These are phyloP conservation scores for Eidolon dupreanum DNA, from an alignment of 2,797 vertebrate species.

Conservation along the genomic window DNA sequence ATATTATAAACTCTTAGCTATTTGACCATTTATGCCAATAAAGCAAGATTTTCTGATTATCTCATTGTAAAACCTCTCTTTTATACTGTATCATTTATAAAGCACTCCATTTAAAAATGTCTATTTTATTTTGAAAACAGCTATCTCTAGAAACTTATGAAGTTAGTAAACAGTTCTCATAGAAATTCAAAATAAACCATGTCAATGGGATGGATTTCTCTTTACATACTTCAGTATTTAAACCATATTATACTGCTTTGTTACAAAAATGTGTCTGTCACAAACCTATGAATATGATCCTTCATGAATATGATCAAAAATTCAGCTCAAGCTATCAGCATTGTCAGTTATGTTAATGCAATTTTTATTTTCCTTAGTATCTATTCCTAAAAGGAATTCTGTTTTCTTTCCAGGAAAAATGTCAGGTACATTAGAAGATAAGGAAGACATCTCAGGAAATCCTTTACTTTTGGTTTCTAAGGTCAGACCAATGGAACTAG, in stretches of 20 bases:
- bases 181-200: background rate
- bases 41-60: constrained; percentile 2
- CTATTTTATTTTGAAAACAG: constrained; percentile 19
- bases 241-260: background rate
- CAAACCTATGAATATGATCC: background rate
- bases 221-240: background rate
- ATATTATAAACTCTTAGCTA: background rate
- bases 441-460: constrained; percentile 82
- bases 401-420: constrained; percentile 79
- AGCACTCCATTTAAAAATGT: background rate
- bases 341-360: background rate
- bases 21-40: background rate
- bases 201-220: background rate
- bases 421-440: constrained; percentile 82
- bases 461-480: constrained; percentile 82
- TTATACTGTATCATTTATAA: background rate
- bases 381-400: constrained; percentile 71
- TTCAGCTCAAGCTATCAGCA: background rate
- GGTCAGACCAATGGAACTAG: constrained; percentile 81
- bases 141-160: background rate
- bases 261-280: background rate
- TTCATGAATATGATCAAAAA: constrained; percentile 7
- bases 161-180: background rate
- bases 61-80: background rate
- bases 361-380: background rate